These are phyloP conservation scores for Holocentrus rufus DNA, from an alignment of 2,797 vertebrate genomes.

Conservation along the genomic window DNA sequence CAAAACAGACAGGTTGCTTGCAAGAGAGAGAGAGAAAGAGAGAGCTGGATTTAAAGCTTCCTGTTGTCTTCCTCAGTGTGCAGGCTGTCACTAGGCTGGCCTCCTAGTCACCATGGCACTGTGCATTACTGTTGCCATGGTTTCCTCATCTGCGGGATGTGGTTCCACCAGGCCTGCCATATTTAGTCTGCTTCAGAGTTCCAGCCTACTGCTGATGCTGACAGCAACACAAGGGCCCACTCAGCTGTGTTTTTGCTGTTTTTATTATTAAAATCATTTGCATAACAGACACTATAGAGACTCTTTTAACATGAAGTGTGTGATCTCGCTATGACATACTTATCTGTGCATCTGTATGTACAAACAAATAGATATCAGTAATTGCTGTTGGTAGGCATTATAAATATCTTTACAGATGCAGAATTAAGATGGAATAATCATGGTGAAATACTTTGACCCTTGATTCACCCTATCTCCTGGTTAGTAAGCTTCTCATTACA, in stretches of 20 bases:
- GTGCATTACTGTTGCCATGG: conserved; percentile 83
- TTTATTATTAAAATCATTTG: conserved; percentile 22
- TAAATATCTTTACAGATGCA: background rate
- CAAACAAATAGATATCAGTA: background rate
- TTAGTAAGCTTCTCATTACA: conserved; percentile 54
- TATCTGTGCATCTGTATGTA: no score
- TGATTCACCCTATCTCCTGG: conserved; percentile 25
- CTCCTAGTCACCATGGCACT: conserved; percentile 70
- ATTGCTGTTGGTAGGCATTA: background rate
- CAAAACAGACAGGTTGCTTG: conserved; percentile 4
- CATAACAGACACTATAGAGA: background rate
- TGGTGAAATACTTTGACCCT: conserved; percentile 36
- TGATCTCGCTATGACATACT: no score
- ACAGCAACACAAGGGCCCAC: conserved; percentile 53
- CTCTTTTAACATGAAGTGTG: no score
- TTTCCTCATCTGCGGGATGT: conserved; percentile 80
- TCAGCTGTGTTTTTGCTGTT: conserved; percentile 38
- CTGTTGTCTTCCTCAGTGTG: conserved; percentile 51
- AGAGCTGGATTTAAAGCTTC: conserved; percentile 38
- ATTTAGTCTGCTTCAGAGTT: conserved; percentile 69
- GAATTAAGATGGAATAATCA: conserved; percentile 29
- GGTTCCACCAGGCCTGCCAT: conserved; percentile 77
- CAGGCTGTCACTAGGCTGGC: conserved; percentile 57
- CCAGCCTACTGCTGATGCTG: conserved; percentile 58
- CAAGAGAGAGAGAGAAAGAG: background rate